Evolutionary conservation across 1,140 invertebrate genomes (phyloP), one percentile per base, ranked within the genome.

Genomic region (Episyrphus balteatus): DNA sequence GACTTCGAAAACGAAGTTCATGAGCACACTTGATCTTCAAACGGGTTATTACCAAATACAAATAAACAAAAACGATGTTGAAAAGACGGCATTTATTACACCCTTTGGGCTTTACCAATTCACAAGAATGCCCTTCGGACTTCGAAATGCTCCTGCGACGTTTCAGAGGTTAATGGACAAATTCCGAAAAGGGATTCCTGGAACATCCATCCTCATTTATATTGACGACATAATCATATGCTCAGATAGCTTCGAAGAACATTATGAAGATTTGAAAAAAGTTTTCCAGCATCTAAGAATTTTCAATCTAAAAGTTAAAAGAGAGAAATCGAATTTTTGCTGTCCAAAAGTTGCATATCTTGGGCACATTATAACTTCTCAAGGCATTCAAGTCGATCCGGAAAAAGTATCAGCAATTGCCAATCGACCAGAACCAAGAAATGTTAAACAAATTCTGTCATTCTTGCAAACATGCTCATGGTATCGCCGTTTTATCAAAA

Each of bases 211-310:
- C 30, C 51, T 64, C 15, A 54, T 53, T 0, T 71, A 70, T 49
- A 43, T 70, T 8, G 62, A 70, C 42, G 69, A 70, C 47, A 53
- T 70, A 3, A 57, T 70, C 18, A 41, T 70, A 0, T 41, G 61
- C 2, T 55, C 54, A 8, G 39, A 49, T 13, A 33, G n/a, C 8
- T 53, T 51, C 11, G 36, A 51, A 39, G 21, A 41, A 34, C 54
- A 55, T 42, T 30, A 51, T 13, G 15, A 37, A 6, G 51, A 55
- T 44, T 37, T 55, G 8, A 15, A 43, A 10, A 18, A 31, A n/a
- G 47, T 48, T 5, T 55, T 55, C 43, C 11, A 48, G n/a, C n/a
- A n/a, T n/a, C n/a, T n/a, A n/a, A n/a, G n/a, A n/a, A n/a, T n/a
- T n/a, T n/a, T n/a, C n/a, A 19, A 21, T 43, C 19, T 46, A 49